phyloP scores from a whole-genome alignment of 2,888 invertebrate species.

The Hoplodrina ambigua region DNA sequence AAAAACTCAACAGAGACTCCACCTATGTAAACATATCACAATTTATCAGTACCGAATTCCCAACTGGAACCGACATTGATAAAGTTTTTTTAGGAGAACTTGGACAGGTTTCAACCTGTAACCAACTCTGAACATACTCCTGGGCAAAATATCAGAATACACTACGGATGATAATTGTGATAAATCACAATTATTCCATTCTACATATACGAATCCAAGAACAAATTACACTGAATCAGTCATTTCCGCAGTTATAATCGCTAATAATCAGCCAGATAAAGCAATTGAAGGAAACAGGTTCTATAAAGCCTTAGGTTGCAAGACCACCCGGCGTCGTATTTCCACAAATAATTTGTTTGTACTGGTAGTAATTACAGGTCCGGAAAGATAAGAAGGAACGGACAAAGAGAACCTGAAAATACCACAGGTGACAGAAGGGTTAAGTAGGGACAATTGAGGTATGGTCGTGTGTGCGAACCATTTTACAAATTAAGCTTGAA shows the following conservation, averaged over 20 bases:
- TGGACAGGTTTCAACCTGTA: slow-evolving; percentile 2
- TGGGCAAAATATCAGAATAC: not conserved
- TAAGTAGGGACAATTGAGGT: not conserved
- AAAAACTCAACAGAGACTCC: not conserved
- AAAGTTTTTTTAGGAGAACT: slow-evolving; percentile 2
- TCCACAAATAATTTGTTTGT: slow-evolving; percentile 29
- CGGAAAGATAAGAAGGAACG: not conserved
- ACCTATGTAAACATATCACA: slow-evolving; percentile 9
- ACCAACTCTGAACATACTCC: not conserved
- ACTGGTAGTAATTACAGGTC: slow-evolving; percentile 19
- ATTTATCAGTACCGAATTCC: slow-evolving; percentile 16
- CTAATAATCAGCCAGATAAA: slow-evolving; percentile 36
- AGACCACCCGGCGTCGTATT: slow-evolving; percentile 39
- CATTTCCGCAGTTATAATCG: slow-evolving; percentile 37
- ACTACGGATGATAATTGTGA: not conserved
- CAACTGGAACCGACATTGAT: slow-evolving; percentile 7
- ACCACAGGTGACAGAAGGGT: slow-evolving; percentile 14
- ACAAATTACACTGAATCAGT: slow-evolving; percentile 44
- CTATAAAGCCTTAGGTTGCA: slow-evolving; percentile 33
- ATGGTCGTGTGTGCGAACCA: not conserved
- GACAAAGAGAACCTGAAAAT: not conserved
- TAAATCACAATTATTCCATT: not conserved
- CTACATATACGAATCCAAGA: slow-evolving; percentile 4
- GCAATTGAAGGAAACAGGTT: slow-evolving; percentile 44
- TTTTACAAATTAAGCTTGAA: not conserved